Evolutionary conservation across 2,797 vertebrate genomes (phyloP).

Genomic region (Scleropages formosus): DNA sequence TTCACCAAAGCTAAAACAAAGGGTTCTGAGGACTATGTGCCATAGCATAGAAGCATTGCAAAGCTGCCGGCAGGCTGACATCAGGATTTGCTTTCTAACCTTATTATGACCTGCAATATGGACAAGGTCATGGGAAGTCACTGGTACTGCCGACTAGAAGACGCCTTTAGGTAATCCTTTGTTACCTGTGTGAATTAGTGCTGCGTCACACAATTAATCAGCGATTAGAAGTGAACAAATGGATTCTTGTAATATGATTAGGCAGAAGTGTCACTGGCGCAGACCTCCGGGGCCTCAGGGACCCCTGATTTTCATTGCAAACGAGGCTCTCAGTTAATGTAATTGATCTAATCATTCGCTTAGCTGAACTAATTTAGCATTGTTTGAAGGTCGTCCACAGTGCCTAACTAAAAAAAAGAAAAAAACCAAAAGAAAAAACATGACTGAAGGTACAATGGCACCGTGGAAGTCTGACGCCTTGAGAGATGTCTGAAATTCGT

Average conservation of each 20-base stretch:
- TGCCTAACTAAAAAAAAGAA: not conserved
- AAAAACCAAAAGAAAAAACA: conserved; percentile 15
- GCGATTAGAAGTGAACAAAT: conserved; percentile 31
- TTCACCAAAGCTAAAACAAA: conserved; percentile 56
- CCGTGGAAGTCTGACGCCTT: not conserved
- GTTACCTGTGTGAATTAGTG: not conserved
- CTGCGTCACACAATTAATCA: conserved; percentile 28
- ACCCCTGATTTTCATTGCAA: conserved; percentile 33
- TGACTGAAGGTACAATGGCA: conserved; percentile 21
- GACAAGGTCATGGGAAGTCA: conserved; percentile 10
- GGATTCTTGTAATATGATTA: conserved; percentile 34
- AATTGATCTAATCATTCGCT: conserved; percentile 45
- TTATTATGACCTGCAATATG: not conserved
- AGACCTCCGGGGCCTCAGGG: conserved; percentile 13
- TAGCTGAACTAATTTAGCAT: conserved; percentile 30
- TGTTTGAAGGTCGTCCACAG: conserved; percentile 38
- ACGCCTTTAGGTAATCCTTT: not conserved
- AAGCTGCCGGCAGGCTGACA: conserved; percentile 37
- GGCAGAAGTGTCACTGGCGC: conserved; percentile 23
- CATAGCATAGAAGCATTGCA: no score
- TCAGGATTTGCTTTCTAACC: not conserved
- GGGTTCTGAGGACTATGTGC: conserved; percentile 49
- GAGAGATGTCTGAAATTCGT: conserved; percentile 20
- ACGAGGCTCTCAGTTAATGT: conserved; percentile 29
- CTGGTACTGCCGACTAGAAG: conserved; percentile 30